These are phyloP conservation scores for Elaphurus davidianus DNA, from an alignment of 2,113 vertebrate species.

Conservation along the genomic window DNA sequence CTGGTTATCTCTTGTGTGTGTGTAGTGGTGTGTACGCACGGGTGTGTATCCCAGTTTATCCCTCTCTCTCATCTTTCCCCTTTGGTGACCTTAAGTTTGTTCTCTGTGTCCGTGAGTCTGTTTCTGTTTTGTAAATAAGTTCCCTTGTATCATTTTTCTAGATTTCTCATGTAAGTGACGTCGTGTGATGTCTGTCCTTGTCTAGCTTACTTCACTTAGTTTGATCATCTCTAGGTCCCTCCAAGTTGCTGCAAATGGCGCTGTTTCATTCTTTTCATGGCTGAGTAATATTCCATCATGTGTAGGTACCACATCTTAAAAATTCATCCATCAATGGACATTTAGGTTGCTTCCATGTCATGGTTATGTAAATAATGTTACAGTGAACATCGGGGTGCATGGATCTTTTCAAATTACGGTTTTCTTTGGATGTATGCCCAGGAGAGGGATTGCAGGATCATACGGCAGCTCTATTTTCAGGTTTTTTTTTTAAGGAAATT, in stretches of 20 bases:
- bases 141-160: not conserved
- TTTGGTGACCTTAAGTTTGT: not conserved
- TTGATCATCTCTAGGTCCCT: not conserved
- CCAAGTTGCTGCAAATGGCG: not conserved
- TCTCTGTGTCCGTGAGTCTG: not conserved
- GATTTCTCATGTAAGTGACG: not conserved
- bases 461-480: not conserved
- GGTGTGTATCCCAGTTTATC: fast-evolving
- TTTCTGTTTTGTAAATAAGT: not conserved
- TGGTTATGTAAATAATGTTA: not conserved
- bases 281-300: not conserved
- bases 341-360: not conserved
- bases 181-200: not conserved
- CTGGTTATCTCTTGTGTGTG: fast-evolving
- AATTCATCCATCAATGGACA: not conserved
- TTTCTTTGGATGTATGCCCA: not conserved
- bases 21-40: not conserved
- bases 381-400: not conserved
- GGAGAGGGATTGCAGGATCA: not conserved
- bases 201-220: not conserved
- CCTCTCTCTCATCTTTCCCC: not conserved
- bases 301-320: fast-evolving
- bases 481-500: not conserved
- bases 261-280: not conserved
- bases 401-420: not conserved